Conservation (phyloP, 2,888 invertebrate genomes). For the Diplazon laetatorius region DNA sequence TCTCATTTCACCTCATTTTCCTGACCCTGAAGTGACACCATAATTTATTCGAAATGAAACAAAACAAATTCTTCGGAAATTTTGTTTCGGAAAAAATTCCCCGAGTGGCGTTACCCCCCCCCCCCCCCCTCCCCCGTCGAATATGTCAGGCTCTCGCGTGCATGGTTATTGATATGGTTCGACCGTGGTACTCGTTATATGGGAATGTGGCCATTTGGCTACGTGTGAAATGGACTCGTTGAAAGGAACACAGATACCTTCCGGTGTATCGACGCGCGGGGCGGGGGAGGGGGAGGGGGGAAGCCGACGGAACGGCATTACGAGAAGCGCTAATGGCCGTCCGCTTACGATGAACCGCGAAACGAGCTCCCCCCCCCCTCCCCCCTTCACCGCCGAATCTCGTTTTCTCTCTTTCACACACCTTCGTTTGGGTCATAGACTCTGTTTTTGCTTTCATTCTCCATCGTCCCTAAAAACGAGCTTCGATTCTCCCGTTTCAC, state of each 20-base stretch:
- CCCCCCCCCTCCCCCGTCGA: neutral
- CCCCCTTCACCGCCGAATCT: neutral
- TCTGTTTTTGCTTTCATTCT: conserved; percentile 35
- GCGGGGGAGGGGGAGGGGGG: no score
- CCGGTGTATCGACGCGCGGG: conserved; percentile 38
- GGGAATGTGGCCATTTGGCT: neutral
- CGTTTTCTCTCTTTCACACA: conserved; percentile 16
- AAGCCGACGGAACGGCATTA: conserved; percentile 41
- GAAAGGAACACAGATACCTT: conserved; percentile 42
- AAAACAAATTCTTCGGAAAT: no score
- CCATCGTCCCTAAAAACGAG: conserved; percentile 21
- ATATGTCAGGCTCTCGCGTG: conserved; percentile 24
- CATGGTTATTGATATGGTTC: conserved; percentile 42
- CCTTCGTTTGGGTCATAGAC: conserved; percentile 25
- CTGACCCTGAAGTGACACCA: no score
- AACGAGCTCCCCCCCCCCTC: conserved; percentile 40
- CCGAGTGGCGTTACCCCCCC: no score
- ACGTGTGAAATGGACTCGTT: neutral
- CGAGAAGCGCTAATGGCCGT: conserved; percentile 52
- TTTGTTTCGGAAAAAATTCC: no score
- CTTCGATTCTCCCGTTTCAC: conserved; percentile 11
- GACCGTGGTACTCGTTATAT: conserved; percentile 27
- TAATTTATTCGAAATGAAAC: no score
- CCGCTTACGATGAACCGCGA: conserved; percentile 56
- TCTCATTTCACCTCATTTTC: no score